Evolutionary conservation across 2,113 vertebrate species (phyloP), one percentile per base, ranked within the genome.

Genomic region (Leucoraja erinaceus): DNA sequence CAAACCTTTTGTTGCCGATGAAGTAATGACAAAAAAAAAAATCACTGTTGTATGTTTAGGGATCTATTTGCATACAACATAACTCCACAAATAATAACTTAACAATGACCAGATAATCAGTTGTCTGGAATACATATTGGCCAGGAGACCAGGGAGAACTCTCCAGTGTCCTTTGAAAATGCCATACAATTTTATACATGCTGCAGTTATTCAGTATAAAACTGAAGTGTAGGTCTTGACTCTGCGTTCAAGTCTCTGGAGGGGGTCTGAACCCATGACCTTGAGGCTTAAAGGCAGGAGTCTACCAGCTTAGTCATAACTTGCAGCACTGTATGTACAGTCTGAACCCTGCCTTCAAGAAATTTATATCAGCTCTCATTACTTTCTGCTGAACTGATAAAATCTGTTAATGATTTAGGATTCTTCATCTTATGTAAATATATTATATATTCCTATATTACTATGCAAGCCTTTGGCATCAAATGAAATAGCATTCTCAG

Each of bases 381-480:
- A 88, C n/a, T 63, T 88, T 31, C 83, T n/a, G n/a, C 61, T 59
- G n/a, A 88, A 31, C 59, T 88, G 83, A 88, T 88, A 63, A 77
- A 63, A 31, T 88, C 83, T 88, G 4, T 59, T 66, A 66, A 88
- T 66, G 83, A 88, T n/a, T 61, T 31, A 14, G 28, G 59, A 33
- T 88, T n/a, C 63, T 88, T 63, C 83, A 18, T 14, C 59, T 59
- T 66, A n/a, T 88, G 28, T n/a, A 88, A 88, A 88, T 88, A 88
- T n/a, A 86, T 86, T n/a, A 86, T 63, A 66, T 59, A 66, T 88
- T 88, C 83, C 61, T 63, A 31, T n/a, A n/a, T 88, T 88, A 12
- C 59, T 61, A 86, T 61, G 54, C 81, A 86, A 86, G 25, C 56
- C 59, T 88, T 88, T 88, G 83, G 59, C 83, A 3, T 77, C 31